Evolutionary conservation across 2,113 vertebrate species (phyloP).

Genomic region (Lontra canadensis): DNA sequence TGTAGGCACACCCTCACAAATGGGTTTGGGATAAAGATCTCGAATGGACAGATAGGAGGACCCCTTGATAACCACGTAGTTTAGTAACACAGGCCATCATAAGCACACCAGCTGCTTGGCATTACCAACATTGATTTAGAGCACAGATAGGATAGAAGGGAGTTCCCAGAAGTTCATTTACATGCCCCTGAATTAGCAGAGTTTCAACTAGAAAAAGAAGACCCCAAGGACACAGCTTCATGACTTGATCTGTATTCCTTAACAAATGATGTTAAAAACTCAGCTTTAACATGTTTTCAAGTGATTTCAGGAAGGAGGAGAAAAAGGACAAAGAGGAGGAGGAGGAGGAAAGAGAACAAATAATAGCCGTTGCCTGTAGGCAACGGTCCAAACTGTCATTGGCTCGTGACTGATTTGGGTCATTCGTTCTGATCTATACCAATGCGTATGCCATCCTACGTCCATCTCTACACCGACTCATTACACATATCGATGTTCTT

Average conservation of each 20-base stretch:
- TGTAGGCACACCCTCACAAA: background rate
- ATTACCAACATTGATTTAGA: background rate
- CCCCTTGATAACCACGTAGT: background rate
- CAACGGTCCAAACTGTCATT: background rate
- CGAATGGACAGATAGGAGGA: background rate
- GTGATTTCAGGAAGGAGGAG: background rate
- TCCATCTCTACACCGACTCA: background rate
- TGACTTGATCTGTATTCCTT: background rate
- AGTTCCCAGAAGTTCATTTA: background rate
- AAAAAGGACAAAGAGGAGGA: background rate
- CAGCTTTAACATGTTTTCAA: background rate
- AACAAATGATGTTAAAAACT: background rate
- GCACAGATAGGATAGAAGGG: background rate
- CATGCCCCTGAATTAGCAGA: background rate
- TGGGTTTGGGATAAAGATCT: background rate
- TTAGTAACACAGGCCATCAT: background rate
- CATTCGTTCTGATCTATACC: background rate
- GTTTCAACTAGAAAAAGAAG: background rate
- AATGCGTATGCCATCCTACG: too few species aligned
- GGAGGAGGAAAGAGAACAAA: background rate
- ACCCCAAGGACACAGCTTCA: background rate
- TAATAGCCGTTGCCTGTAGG: background rate
- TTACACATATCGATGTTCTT: conserved; percentile 35
- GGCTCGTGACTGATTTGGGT: background rate
- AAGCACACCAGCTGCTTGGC: background rate